Base-by-base conservation (phyloP, 2,888 invertebrate species). In the Callimorpha dominula region DNA sequence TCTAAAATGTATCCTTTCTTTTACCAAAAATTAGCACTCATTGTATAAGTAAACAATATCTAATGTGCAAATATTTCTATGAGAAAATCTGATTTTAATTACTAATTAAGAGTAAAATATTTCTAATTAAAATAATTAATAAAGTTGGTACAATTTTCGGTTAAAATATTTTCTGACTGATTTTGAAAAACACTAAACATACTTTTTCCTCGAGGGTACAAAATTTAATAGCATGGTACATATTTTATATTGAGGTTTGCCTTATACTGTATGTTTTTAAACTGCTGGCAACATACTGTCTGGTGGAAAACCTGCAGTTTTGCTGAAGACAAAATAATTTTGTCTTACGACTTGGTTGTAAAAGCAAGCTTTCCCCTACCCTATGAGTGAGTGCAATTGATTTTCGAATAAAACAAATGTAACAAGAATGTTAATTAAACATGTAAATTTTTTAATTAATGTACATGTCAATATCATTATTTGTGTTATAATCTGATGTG, bases 1-100 rank as follows among this genome's bases (percentile, higher is more conserved):
- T 52, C 62, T 74, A 43, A 71, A 71, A 74, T 62, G 68, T 57
- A 64, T 73, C 63, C 65, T 70, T 57, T 42, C 17, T 49, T 60
- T 74, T 71, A 71, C 49, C 71, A 74, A 74, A 71, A 74, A 65
- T 74, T 65, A 71, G 46, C 49, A 54, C 64, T 71, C 63, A 74
- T 74, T 74, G 54, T 62, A 71, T 64, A 54, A n/a, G 15, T 63
- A 73, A 73, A 73, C 68, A 72, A 72, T 72, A 68, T 68, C 20
- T 43, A 64, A 31, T 70, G 54, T 62, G 74, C 65, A 65, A 70
- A 74, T 74, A 69, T 74, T 74, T 74, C 9, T 74, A 71, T 74
- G 74, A 63, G 74, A 74, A 71, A 71, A 71, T 69, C 0, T 65
- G 60, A 63, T 70, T 70, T 71, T 65, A 65, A 50, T 50, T 50